Evolutionary conservation across 2,888 invertebrate genomes (phyloP).

Genomic region (Pegoplata infirma): DNA sequence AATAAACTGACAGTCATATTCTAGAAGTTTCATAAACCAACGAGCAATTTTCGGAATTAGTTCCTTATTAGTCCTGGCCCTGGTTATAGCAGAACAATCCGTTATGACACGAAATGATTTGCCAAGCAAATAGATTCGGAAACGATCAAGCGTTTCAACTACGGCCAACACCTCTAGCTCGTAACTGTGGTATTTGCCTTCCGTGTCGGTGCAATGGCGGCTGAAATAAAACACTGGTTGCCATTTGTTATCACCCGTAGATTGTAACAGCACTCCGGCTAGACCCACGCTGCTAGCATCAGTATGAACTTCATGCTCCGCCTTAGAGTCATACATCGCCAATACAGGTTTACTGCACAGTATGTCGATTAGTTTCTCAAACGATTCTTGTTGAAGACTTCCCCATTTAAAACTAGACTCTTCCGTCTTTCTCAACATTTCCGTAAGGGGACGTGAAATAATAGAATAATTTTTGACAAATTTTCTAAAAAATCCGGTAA

Average conservation of each 20-base stretch:
- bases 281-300: slow-evolving; percentile 60
- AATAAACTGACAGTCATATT: slow-evolving; percentile 18
- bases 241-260: slow-evolving; percentile 34
- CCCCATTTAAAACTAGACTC: slow-evolving; percentile 9
- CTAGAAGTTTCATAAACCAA: slow-evolving; percentile 23
- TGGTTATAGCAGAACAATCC: slow-evolving; percentile 30
- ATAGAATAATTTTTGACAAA: slow-evolving; percentile 48
- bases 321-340: slow-evolving; percentile 33
- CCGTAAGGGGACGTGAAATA: slow-evolving; percentile 37
- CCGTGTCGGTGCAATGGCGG: slow-evolving; percentile 52
- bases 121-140: slow-evolving; percentile 55
- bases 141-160: slow-evolving; percentile 58
- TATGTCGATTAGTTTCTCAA: slow-evolving; percentile 22
- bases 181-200: slow-evolving; percentile 54
- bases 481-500: slow-evolving; percentile 61
- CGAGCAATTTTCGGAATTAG: slow-evolving; percentile 16
- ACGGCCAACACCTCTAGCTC: slow-evolving; percentile 60
- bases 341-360: slow-evolving; percentile 44
- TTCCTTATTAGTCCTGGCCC: not conserved
- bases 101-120: slow-evolving; percentile 39
- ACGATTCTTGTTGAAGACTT: slow-evolving; percentile 30
- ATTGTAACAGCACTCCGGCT: slow-evolving; percentile 60
- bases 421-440: not conserved
- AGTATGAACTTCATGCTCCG: slow-evolving; percentile 60
- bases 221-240: slow-evolving; percentile 61